Conservation (phyloP, 2,797 vertebrate genomes). For the Yasuhikotakia modesta region DNA sequence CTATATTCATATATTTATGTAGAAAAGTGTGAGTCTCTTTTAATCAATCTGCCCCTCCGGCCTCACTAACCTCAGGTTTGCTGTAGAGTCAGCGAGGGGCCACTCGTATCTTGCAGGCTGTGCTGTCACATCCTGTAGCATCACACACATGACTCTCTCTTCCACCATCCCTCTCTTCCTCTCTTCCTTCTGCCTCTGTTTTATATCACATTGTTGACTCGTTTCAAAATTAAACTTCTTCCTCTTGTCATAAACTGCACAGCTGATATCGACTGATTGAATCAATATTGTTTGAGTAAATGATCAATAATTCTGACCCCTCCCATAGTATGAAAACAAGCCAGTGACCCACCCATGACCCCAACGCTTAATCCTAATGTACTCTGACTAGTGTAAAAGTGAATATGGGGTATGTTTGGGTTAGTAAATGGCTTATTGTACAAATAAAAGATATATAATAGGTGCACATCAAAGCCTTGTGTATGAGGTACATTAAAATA, state of each 20-base stretch:
- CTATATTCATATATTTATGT: too few species aligned
- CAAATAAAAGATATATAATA: too few species aligned
- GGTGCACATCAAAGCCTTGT: too few species aligned
- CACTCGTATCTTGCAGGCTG: slow-evolving; percentile 72
- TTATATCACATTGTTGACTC: too few species aligned
- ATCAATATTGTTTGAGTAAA: background rate
- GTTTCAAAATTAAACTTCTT: background rate
- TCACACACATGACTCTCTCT: slow-evolving; percentile 45
- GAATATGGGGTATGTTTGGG: slow-evolving; percentile 6
- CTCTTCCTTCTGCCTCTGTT: background rate
- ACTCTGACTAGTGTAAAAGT: slow-evolving; percentile 61
- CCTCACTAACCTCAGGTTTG: slow-evolving; percentile 45
- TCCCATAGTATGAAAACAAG: background rate
- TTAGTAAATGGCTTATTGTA: background rate
- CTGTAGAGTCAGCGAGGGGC: slow-evolving; percentile 71
- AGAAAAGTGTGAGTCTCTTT: background rate
- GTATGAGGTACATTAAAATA: too few species aligned
- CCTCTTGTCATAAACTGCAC: background rate
- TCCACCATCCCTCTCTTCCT: slow-evolving; percentile 15
- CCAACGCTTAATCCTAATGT: slow-evolving; percentile 73
- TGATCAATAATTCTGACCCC: background rate
- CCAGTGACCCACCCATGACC: slow-evolving; percentile 67
- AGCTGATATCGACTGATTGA: background rate
- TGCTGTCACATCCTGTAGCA: slow-evolving; percentile 70
- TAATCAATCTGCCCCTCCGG: slow-evolving; percentile 29